Evolutionary conservation across 2,888 invertebrate genomes (phyloP), one percentile per base, ranked within the genome.

Genomic region (Anarsia innoxiella): DNA sequence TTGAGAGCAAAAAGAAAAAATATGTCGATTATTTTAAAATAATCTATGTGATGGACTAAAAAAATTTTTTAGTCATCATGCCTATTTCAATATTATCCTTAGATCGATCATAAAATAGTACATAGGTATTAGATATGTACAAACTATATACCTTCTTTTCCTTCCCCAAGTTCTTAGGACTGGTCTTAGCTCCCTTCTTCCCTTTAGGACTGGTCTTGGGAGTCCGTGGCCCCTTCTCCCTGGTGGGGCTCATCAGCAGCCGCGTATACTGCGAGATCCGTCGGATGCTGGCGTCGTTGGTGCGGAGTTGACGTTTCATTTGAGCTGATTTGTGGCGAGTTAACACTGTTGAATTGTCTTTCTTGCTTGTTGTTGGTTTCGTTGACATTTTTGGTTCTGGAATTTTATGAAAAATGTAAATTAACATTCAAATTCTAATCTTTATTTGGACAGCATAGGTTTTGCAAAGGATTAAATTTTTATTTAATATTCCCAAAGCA

Each of bases 271-370:
- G 40, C 0, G 50, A 51, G 1, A 51, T 40, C 2, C 42, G 43
- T n/a, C 42, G 46, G 43, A 53, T 44, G 14, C 46, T 53, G 3
- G 42, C 15, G 33, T 55, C 53, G 26, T 50, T 52, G 2, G 47
- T 40, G 1, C 54, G 45, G 0, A 56, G 42, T 36, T 59, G 53
- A 0, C 56, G 48, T 30, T 48, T 57, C 36, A 64, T 51, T 29
- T 64, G 59, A 0, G 64, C 61, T 0, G 68, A 59, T 39, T 67
- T 69, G 31, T 46, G 54, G 9, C 73, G 51, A 0, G 74, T 74
- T 2, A 69, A 41, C 2, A 74, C 59, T 19, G 46, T 27, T 59
- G 49, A 10, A 25, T n/a, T 2, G 23, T 8, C 11, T 12, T 25
- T n/a, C 14, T 13, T 25, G 4, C 33, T 25, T 1, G 33, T 33